Percentiles rank a stretch among this genome's conserved stretches.
Conservation (phyloP, 2,888 invertebrate species). For the Incurvaria masculella region DNA sequence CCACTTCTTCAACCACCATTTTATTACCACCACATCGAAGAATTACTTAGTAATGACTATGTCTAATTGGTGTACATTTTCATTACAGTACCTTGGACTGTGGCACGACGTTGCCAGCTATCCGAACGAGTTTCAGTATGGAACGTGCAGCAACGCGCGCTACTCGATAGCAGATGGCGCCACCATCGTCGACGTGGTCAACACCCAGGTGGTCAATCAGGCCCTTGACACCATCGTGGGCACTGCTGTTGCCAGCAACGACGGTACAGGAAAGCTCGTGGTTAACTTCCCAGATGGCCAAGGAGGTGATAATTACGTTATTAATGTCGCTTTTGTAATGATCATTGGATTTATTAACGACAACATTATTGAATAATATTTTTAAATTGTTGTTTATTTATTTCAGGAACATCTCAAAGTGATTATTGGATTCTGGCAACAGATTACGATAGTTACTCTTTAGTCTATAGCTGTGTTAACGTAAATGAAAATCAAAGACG, state of each 20-base stretch:
- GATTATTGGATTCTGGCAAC: conserved; percentile 58
- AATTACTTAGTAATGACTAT: not conserved
- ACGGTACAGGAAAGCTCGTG: conserved; percentile 7
- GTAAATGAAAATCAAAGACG: conserved; percentile 35
- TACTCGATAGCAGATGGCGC: conserved; percentile 5
- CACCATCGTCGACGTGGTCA: not conserved
- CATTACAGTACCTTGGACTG: conserved; percentile 31
- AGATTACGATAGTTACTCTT: conserved; percentile 60
- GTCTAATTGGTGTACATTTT: conserved; percentile 4
- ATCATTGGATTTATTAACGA: no score
- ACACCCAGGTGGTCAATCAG: conserved; percentile 1
- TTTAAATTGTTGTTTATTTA: conserved; percentile 11
- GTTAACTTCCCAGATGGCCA: conserved; percentile 6
- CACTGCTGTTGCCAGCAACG: conserved; percentile 10
- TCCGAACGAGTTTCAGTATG: conserved; percentile 25
- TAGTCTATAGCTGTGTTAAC: conserved; percentile 62
- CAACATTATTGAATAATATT: conserved; percentile 19
- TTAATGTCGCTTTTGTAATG: conserved; percentile 18
- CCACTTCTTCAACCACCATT: conserved; percentile 1
- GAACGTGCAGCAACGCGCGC: conserved; percentile 24
- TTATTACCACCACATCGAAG: no score
- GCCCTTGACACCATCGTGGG: conserved; percentile 9
- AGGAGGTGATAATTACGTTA: conserved; percentile 4
- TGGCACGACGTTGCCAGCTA: conserved; percentile 40
- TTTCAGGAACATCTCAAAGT: not conserved